Conservation (phyloP, 2,888 invertebrate species). For the Parelbella ahira region DNA sequence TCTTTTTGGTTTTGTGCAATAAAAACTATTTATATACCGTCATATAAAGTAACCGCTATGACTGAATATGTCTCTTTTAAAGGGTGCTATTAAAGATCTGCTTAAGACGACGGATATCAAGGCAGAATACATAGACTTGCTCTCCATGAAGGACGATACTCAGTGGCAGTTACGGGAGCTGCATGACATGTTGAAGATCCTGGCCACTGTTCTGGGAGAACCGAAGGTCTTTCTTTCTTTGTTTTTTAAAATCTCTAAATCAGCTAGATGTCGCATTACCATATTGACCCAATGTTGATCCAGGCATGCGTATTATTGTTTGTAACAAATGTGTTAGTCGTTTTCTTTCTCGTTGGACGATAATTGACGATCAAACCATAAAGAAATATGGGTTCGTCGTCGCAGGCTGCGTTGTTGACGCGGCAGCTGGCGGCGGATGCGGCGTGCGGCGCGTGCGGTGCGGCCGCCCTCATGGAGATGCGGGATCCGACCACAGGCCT, state of each 20-base stretch:
- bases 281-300: no score
- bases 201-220: constrained; percentile 54
- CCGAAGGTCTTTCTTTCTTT: constrained; percentile 53
- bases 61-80: no score
- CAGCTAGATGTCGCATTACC: no score
- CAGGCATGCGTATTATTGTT: no score
- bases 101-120: constrained; percentile 37
- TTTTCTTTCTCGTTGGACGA: no score
- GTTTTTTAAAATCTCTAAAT: no score
- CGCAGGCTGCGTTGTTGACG: constrained; percentile 54
- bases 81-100: constrained; percentile 55
- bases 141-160: constrained; percentile 40
- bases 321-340: no score
- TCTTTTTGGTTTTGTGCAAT: no score
- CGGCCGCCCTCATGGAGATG: constrained; percentile 45
- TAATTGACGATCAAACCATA: no score
- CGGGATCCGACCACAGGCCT: constrained; percentile 30
- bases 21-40: no score
- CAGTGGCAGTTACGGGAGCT: constrained; percentile 40
- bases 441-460: constrained; percentile 48
- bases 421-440: constrained; percentile 45
- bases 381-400: not conserved
- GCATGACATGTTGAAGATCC: constrained; percentile 35
- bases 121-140: constrained; percentile 46
- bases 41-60: no score